Base-by-base conservation (phyloP, 2,113 vertebrate genomes). In the Oreotragus oreotragus region DNA sequence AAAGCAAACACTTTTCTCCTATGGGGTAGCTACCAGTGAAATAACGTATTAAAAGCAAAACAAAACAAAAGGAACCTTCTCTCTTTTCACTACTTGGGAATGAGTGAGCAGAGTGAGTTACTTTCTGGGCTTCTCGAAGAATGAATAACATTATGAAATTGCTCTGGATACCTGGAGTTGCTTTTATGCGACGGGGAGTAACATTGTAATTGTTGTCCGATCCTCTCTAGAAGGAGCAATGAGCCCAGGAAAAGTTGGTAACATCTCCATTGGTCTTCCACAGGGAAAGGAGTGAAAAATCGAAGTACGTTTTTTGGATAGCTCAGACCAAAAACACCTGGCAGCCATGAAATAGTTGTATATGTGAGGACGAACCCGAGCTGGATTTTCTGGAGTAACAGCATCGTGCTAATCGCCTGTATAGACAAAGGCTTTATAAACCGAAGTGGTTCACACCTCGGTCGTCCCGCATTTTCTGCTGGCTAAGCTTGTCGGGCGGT, bases 1-100 rank as follows among this genome's bases (percentile, higher is more conserved):
- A 97, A 93, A 49, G 64, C 92, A 96, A 96, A 98, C 85, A 85
- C 94, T 84, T 97, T 96, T 96, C 86, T 83, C 92, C 91, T 85
- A 57, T 58, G 36, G 79, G 66, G 51, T 79, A 1, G 87, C 91
- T 81, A 80, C 83, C 94, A 57, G 6, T 9, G 43, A 86, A n/a
- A 79, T 33, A 95, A 95, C 81, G 94, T 84, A 87, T 84, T 87
- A 33, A 84, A 73, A 96, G 45, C 27, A 83, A 39, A 64, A 93
- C 45, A 55, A 6, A 73, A 86, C 45, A 79, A 80, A 79, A 81
- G 51, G 36, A 77, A 87, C 60, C 30, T 45, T 64, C 25, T 28
- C 15, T 47, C 66, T 47, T 51, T 49, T 39, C 2, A 6, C 30
- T 49, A 25, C 19, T 60, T 49, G 73, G 73, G n/a, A 73, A 17